phyloP scores from a whole-genome alignment of 2,888 invertebrate species.

The Phalera bucephala region DNA sequence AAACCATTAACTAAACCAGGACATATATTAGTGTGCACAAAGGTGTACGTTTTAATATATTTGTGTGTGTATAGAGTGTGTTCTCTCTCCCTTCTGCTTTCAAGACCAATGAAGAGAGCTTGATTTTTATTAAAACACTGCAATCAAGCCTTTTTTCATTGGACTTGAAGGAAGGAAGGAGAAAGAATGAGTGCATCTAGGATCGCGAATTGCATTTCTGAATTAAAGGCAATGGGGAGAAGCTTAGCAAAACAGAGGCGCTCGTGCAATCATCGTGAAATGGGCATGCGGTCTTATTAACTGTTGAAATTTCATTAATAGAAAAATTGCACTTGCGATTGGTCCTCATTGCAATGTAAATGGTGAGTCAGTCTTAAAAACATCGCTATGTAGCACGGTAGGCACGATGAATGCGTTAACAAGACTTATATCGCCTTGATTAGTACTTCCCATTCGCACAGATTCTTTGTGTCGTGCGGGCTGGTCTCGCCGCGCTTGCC shows the following conservation, averaged over 20 bases:
- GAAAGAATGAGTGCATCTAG: too few relatives aligned
- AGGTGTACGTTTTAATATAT: too few relatives aligned
- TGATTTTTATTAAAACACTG: too few relatives aligned
- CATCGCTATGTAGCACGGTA: constrained; percentile 20
- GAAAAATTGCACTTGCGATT: constrained; percentile 34
- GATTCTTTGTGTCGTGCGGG: constrained; percentile 48
- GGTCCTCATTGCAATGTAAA: constrained; percentile 21
- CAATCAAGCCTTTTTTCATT: too few relatives aligned
- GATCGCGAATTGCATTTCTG: too few relatives aligned
- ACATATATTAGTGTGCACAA: too few relatives aligned
- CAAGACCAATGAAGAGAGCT: too few relatives aligned
- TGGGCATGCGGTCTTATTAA: constrained; percentile 13
- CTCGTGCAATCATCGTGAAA: constrained; percentile 16
- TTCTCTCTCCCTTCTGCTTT: too few relatives aligned
- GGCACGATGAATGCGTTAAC: constrained; percentile 52
- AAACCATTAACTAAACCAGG: too few relatives aligned
- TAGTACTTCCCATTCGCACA: constrained; percentile 62
- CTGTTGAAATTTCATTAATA: constrained; percentile 29
- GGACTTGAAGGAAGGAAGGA: too few relatives aligned
- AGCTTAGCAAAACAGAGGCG: constrained; percentile 11
- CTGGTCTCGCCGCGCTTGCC: constrained; percentile 7
- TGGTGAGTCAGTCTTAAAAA: constrained; percentile 41
- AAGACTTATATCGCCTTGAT: constrained; percentile 53
- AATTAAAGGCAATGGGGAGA: too few relatives aligned
- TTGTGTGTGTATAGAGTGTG: too few relatives aligned